Conservation (phyloP, 2,888 invertebrate genomes). For the Creontiades dilutus region DNA sequence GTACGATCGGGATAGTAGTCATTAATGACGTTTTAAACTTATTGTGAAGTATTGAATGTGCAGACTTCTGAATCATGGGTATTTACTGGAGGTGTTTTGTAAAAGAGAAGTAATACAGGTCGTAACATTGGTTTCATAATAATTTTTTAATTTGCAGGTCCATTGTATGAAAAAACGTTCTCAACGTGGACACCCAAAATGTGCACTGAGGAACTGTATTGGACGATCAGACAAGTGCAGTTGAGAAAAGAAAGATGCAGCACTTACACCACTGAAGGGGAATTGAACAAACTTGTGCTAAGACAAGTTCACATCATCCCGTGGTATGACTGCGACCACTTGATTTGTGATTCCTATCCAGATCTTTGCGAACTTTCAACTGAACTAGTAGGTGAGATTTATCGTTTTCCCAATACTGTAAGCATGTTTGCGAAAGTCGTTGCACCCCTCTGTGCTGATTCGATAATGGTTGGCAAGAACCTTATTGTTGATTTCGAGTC, state of each 20-base stretch:
- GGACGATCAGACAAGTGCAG: background rate
- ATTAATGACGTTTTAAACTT: too few relatives aligned
- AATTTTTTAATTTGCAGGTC: background rate
- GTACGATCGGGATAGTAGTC: too few relatives aligned
- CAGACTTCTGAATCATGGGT: too few relatives aligned
- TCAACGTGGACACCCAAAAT: background rate
- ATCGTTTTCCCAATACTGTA: too few relatives aligned
- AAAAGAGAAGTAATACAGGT: too few relatives aligned
- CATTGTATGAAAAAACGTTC: background rate
- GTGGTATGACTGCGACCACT: background rate
- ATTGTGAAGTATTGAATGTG: too few relatives aligned
- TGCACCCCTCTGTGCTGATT: too few relatives aligned
- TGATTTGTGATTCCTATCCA: background rate
- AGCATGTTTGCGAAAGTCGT: too few relatives aligned
- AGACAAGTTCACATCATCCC: background rate
- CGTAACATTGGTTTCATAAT: too few relatives aligned
- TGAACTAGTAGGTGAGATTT: background rate
- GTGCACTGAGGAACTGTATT: background rate
- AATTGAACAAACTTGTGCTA: background rate
- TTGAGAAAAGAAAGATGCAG: background rate
- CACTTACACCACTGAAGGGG: conserved; percentile 3
- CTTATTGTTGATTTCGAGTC: too few relatives aligned
- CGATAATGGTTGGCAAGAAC: too few relatives aligned
- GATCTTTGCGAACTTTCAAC: background rate
- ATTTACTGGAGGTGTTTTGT: too few relatives aligned